These are phyloP conservation scores for Camarhynchus parvulus DNA, from an alignment of 2,113 vertebrate species.

Conservation along the genomic window DNA sequence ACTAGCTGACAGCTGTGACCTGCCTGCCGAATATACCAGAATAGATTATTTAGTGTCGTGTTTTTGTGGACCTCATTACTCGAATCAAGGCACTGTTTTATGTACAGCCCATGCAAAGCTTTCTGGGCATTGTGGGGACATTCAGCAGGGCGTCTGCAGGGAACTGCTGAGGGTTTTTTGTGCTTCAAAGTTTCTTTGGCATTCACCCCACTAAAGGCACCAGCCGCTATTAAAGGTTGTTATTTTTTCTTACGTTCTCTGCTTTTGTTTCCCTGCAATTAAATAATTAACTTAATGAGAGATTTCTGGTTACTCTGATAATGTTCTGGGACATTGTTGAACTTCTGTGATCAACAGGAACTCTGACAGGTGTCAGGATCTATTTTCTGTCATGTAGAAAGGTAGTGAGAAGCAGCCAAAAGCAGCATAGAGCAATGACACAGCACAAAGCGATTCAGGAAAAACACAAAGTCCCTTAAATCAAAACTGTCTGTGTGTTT, in stretches of 20 bases:
- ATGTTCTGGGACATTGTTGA: neutral
- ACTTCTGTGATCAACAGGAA: neutral
- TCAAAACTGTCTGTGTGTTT: neutral
- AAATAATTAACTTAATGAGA: constrained; percentile 13
- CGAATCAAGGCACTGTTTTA: neutral
- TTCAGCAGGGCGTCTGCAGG: neutral
- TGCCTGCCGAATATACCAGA: neutral
- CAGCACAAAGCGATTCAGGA: neutral
- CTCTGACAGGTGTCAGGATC: neutral
- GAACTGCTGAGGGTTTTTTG: neutral
- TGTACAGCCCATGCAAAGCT: neutral
- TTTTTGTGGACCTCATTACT: neutral
- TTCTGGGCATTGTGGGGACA: neutral
- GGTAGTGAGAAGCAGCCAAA: neutral
- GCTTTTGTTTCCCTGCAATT: neutral
- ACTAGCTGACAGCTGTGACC: neutral
- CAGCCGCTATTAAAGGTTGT: neutral
- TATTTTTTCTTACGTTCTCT: neutral
- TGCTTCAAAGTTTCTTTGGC: neutral
- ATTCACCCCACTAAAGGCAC: neutral
- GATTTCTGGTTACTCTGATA: neutral
- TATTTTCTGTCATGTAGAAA: neutral
- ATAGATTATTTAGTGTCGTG: neutral
- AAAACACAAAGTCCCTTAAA: neutral
- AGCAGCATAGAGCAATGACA: neutral